Evolutionary conservation across 2,888 invertebrate genomes (phyloP), one percentile per base, ranked within the genome.

Genomic region (Drosophila buzzatii): DNA sequence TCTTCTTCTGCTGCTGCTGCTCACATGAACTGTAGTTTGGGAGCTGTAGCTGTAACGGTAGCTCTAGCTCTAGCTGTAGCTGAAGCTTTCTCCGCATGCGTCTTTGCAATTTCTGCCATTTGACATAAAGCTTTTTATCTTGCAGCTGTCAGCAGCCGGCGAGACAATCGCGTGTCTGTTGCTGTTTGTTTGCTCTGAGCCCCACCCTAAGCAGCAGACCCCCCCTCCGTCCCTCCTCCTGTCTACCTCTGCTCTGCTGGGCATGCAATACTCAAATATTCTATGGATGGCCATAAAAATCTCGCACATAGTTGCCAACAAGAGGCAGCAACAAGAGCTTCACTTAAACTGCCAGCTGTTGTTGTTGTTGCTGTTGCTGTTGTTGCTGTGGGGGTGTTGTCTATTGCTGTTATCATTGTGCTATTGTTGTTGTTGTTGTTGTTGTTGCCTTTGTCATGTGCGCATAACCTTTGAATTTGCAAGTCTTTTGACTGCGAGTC

Each of bases 81-180:
- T 58, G 45, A 8, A 33, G 83, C 83, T 84, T 84, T 84, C 83
- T 87, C 90, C 73, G 86, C 68, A 20, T 56, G 81, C 75, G 78
- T 75, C 73, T 87, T 77, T 66, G 90, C 86, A 84, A 83, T 89
- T 84, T 89, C 61, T 78, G 70, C 77, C 33, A 79, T 79, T 85
- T 88, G 85, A 90, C 90, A 90, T 90, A 88, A 90, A 90, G 85
- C 89, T 90, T 90, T 85, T 85, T 90, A 85, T 90, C 85, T 90
- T 47, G 65, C 66, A 61, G 71, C 77, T 88, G 85, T 85, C 85
- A 88, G 88, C 90, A 73, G 68, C 63, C 60, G 56, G 55, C 73
- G 71, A 79, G 71, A 88, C 85, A 85, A 85, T 85, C 76, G 85
- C 90, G 90, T 89, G 85, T 89, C 77, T 85, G 63, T 73, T 59